Base-by-base conservation (phyloP, 1,140 invertebrate species). In the Semibalanus balanoides region DNA sequence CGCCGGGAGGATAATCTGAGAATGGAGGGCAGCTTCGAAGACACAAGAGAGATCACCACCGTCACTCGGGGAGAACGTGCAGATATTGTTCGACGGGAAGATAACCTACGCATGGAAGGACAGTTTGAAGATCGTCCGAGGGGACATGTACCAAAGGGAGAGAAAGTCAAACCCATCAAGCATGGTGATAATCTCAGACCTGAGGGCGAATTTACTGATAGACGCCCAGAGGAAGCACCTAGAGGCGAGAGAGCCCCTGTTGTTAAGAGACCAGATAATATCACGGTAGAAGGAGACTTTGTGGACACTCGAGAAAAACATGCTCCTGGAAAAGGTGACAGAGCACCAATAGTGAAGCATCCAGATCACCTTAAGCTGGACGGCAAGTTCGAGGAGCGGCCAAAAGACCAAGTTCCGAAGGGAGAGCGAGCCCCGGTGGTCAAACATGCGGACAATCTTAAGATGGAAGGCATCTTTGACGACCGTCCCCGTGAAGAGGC, bases 101-200 rank as follows among this genome's bases (percentile, higher is more conserved):
- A 87, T 76, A 86, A 87, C 79, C 80, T 91, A 0, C 82, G 82
- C 14, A 86, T 89, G 17, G 90, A 91, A 81, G 90, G 90, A n/a
- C 87, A 89, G 79, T 81, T 91, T 77, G 75, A 79, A 74, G 75
- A 78, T 22, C 76, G 78, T 69, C 76, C 31, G 73, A 74, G 76
- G 19, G 76, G 80, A 30, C 72, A 78, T 28, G 76, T 78, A n/a
- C 69, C 76, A 0, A 76, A 77, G 76, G 86, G 83, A 31, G 87
- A 88, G 78, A 82, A 87, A 74, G 81, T 83, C 17, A 80, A 82
- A 19, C 81, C 85, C 0, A 84, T 84, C 31, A 85, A 80, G 78
- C 83, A 80, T 30, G 79, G 85, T 74, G 87, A 90, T 78, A 89
- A 89, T 80, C 81, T 90, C 0, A 83, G 83, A 78, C 84, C 85